phyloP scores from a whole-genome alignment of 2,888 invertebrate genomes.

The Epinotia nisella region DNA sequence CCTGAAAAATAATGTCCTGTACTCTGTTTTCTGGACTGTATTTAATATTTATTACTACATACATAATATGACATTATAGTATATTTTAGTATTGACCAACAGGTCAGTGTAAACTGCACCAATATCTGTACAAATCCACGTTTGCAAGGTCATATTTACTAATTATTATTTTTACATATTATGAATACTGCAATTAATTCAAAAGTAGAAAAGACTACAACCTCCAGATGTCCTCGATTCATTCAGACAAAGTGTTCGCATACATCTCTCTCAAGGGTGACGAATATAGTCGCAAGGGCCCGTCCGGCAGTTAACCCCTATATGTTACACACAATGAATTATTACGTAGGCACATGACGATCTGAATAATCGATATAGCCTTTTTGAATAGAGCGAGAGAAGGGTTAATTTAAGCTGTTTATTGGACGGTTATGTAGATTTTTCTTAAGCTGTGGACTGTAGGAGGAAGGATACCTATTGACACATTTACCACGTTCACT shows the following conservation, averaged over 20 bases:
- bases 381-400: constrained; percentile 21
- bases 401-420: background rate
- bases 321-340: constrained; percentile 42
- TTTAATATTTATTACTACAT: too few species aligned
- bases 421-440: constrained; percentile 9
- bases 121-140: too few species aligned
- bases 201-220: background rate
- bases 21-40: too few species aligned
- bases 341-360: constrained; percentile 35
- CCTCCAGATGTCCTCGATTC: background rate
- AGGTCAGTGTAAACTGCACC: too few species aligned
- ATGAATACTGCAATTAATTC: background rate
- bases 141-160: background rate
- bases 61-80: too few species aligned
- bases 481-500: background rate
- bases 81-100: too few species aligned
- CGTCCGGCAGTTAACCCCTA: constrained; percentile 38
- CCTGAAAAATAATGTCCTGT: too few species aligned
- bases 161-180: too few species aligned
- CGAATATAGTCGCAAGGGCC: constrained; percentile 7
- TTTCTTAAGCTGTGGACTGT: background rate
- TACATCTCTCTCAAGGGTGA: constrained; percentile 36
- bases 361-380: constrained; percentile 33
- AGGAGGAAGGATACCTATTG: background rate
- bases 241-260: constrained; percentile 29